Percentiles rank a stretch among this genome's conserved stretches.
Conservation (phyloP, 1,140 invertebrate genomes). For the Drosophila seguyi region DNA sequence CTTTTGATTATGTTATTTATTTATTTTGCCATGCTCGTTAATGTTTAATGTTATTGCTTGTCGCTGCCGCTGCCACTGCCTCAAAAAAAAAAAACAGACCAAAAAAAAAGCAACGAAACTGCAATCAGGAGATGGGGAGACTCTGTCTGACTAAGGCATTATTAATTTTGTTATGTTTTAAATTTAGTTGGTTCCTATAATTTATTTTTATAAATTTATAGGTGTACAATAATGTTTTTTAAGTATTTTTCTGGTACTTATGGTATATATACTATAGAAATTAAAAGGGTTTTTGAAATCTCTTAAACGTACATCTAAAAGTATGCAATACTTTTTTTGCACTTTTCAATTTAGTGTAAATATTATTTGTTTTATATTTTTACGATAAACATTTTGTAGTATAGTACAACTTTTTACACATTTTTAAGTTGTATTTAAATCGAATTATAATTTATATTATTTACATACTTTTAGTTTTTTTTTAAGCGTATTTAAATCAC, state of each 20-base stretch:
- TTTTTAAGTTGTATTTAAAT: background rate
- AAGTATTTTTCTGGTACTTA: background rate
- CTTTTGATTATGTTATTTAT: slow-evolving; percentile 78
- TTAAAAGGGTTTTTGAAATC: background rate
- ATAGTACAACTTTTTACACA: background rate
- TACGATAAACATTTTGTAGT: background rate
- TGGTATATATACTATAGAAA: background rate
- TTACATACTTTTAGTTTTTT: background rate
- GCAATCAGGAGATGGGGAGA: background rate
- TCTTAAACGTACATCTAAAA: background rate
- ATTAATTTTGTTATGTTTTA: background rate
- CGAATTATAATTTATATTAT: background rate
- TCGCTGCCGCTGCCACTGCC: slow-evolving; percentile 9
- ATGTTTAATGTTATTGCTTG: slow-evolving; percentile 50
- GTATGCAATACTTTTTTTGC: background rate
- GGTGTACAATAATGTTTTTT: no score
- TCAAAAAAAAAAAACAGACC: slow-evolving; percentile 9
- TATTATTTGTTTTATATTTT: background rate
- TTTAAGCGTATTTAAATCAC: background rate
- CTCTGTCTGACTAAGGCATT: slow-evolving; percentile 6
- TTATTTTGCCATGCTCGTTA: slow-evolving; percentile 53
- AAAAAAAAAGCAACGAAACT: background rate
- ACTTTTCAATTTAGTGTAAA: no score
- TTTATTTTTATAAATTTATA: background rate
- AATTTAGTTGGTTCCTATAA: background rate